Evolutionary conservation across 2,797 vertebrate species (phyloP).

Genomic region (Pristis pectinata): DNA sequence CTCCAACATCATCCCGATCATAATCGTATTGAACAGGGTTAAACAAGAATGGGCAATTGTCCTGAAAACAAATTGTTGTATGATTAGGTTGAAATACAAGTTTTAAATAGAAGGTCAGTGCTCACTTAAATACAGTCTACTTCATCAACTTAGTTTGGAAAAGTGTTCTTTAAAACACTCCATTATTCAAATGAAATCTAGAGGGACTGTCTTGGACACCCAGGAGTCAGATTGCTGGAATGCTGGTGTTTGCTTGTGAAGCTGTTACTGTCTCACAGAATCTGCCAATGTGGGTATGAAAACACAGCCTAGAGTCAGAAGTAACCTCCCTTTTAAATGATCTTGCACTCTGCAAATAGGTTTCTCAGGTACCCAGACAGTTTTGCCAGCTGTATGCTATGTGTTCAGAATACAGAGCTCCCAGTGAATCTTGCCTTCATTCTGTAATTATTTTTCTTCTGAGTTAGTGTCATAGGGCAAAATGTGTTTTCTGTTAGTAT

Average conservation of each 20-base stretch:
- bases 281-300: conserved; percentile 47
- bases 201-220: conserved; percentile 41
- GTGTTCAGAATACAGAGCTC: conserved; percentile 2
- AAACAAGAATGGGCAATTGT: conserved; percentile 91
- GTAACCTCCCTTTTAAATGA: background rate
- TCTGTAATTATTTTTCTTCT: background rate
- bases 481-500: background rate
- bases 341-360: background rate
- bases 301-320: conserved; percentile 41
- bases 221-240: conserved; percentile 47
- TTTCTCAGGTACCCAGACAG: conserved; percentile 12
- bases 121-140: background rate
- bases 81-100: background rate
- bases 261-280: conserved; percentile 51
- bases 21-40: conserved; percentile 94
- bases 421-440: background rate
- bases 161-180: background rate
- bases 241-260: conserved; percentile 50
- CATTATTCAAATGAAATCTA: background rate
- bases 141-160: background rate
- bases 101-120: conserved; percentile 18
- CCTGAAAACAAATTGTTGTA: conserved; percentile 59
- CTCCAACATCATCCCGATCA: conserved; percentile 89
- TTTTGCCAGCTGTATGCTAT: background rate
- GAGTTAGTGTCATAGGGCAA: background rate